Evolutionary conservation across 1,140 invertebrate genomes (phyloP), one percentile per base, ranked within the genome.

Genomic region (Vanessa atalanta): DNA sequence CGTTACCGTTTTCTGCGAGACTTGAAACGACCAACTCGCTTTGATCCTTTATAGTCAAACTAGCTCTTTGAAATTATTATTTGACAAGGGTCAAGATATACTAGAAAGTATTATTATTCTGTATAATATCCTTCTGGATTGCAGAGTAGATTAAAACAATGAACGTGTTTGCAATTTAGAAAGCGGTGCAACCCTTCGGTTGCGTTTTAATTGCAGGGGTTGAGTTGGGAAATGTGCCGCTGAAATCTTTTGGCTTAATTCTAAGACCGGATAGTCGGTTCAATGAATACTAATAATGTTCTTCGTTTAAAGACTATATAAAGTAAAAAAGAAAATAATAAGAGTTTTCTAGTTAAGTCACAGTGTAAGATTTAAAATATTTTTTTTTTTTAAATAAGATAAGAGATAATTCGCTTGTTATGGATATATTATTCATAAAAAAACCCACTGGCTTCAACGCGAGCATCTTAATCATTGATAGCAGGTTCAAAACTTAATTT

Each of bases 181-280:
- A 84, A 85, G 80, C 83, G 82, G 75, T 91, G 89, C 88, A 88
- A 88, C 89, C 88, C 89, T 89, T 89, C 77, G 84, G 85, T 84
- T 88, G 88, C 86, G 87, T 89, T 90, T 88, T 88, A 88, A 91
- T 91, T 90, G 88, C 88, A 87, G 80, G 86, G 85, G 85, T 83
- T 81, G 80, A 72, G 73, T 72, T 61, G 75, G 77, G 75, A 76
- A 81, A 80, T 82, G 72, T 77, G 69, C 76, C 74, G 75, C 71
- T 83, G 83, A 86, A 86, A 84, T 85, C 83, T 86, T 82, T 78
- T 72, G 70, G 74, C 71, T 82, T 83, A 80, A 86, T 85, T 87
- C 84, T 83, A 85, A 77, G 73, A 80, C 73, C 76, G 64, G 77
- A 78, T 81, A 74, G 75, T 79, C 75, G 79, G 76, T 67, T 79